Percentiles rank a stretch among this genome's conserved stretches.
These are phyloP conservation scores for Apantesis nais DNA, from an alignment of 2,888 invertebrate genomes.

Conservation along the genomic window DNA sequence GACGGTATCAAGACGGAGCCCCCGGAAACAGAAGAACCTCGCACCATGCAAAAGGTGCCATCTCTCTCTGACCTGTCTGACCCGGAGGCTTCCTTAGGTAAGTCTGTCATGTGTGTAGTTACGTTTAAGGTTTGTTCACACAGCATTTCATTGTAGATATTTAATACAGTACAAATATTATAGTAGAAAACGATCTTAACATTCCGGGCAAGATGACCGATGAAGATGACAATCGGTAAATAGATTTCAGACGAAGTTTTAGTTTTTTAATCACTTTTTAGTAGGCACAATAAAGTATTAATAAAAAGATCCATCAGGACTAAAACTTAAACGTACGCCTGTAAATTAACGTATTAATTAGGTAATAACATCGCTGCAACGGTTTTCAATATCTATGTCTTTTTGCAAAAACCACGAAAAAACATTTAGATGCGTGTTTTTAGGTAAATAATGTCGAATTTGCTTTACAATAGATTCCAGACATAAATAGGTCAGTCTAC, in stretches of 20 bases:
- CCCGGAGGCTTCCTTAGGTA: conserved; percentile 95
- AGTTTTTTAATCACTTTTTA: neutral
- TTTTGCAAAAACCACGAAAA: neutral
- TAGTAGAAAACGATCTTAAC: neutral
- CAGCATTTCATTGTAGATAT: neutral
- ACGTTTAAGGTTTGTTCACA: neutral
- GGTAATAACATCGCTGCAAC: neutral
- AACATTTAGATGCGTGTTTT: neutral
- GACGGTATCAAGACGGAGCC: conserved; percentile 85
- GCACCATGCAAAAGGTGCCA: conserved; percentile 94
- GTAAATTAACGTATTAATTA: neutral
- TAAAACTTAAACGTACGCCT: neutral
- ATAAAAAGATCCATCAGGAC: neutral
- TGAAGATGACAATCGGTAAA: too few relatives aligned
- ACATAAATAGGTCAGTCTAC: neutral
- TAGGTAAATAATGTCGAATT: neutral
- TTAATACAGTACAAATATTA: neutral
- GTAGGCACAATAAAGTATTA: neutral
- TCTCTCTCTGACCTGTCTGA: conserved; percentile 96
- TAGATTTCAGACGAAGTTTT: too few relatives aligned
- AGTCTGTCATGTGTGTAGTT: conserved; percentile 74
- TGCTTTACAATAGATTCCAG: neutral
- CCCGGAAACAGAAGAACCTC: conserved; percentile 87
- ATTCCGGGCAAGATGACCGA: too few relatives aligned
- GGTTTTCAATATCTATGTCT: neutral